These are phyloP conservation scores for Crotalus viridis DNA, from an alignment of 2,113 vertebrate genomes.

Conservation along the genomic window DNA sequence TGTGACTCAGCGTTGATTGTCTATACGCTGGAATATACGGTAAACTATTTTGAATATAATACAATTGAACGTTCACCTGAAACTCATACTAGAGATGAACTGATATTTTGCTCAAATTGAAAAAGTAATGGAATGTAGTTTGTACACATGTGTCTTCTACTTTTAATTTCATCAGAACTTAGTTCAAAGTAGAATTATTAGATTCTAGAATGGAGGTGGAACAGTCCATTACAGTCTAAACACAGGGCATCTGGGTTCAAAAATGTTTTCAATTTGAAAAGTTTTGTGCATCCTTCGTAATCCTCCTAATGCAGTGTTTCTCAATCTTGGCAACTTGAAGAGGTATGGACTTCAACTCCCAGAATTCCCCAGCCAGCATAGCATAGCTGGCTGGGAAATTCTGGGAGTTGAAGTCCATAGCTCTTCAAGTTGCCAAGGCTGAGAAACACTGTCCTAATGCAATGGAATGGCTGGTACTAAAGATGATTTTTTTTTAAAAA, in stretches of 20 bases:
- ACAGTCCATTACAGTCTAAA: neutral
- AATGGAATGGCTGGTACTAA: neutral
- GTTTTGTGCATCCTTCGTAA: neutral
- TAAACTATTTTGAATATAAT: constrained; percentile 1
- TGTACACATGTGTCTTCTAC: neutral
- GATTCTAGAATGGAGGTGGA: neutral
- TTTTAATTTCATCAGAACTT: neutral
- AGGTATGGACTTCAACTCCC: too few relatives aligned
- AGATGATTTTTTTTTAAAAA: neutral
- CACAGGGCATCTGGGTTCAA: neutral
- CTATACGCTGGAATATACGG: too few relatives aligned
- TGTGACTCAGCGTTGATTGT: too few relatives aligned
- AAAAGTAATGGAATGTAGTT: neutral
- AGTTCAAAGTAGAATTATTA: neutral
- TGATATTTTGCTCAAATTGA: neutral
- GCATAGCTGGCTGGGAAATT: too few relatives aligned
- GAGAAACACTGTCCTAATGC: too few relatives aligned
- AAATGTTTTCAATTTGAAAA: neutral
- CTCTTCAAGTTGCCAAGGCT: too few relatives aligned
- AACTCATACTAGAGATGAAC: constrained; percentile 15
- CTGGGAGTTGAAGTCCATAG: too few relatives aligned
- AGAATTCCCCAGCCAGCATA: too few relatives aligned
- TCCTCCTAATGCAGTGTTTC: too few relatives aligned
- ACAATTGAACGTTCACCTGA: constrained; percentile 13
- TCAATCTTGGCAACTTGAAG: too few relatives aligned